Conservation (phyloP, 2,113 vertebrate genomes). For the Petroica traversi region DNA sequence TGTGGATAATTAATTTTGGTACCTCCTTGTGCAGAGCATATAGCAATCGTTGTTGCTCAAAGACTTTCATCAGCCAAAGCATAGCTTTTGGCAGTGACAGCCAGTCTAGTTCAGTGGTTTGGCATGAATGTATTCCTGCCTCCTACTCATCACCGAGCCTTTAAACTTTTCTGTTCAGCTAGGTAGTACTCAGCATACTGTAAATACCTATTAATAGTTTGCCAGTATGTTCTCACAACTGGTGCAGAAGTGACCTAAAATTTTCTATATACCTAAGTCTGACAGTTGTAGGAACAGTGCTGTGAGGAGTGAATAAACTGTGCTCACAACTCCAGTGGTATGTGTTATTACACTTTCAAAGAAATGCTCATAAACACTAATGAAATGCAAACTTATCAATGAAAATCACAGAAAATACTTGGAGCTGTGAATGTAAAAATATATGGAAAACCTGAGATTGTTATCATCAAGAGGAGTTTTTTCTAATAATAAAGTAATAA, state of each 20-base stretch:
- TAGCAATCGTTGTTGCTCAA: not conserved
- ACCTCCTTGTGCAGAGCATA: not conserved
- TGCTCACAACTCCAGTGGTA: not conserved
- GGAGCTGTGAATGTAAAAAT: not conserved
- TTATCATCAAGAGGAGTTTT: not conserved
- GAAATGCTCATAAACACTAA: not conserved
- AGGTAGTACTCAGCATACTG: not conserved
- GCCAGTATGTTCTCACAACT: not conserved
- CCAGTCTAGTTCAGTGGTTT: not conserved
- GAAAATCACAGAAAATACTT: not conserved
- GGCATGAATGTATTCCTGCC: not conserved
- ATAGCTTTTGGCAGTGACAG: not conserved
- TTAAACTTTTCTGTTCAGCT: not conserved
- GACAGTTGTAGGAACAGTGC: not conserved
- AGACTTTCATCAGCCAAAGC: not conserved
- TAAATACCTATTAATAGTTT: not conserved
- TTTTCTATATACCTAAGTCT: accelerated
- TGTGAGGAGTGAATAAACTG: not conserved
- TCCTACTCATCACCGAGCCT: not conserved
- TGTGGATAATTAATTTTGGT: not conserved
- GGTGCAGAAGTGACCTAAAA: not conserved
- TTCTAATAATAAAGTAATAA: not conserved
- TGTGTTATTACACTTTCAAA: not conserved
- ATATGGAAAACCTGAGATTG: not conserved
- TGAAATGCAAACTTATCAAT: not conserved